Evolutionary conservation across 2,888 invertebrate species (phyloP), one percentile per base, ranked within the genome.

Genomic region (Microctonus aethiopoides): DNA sequence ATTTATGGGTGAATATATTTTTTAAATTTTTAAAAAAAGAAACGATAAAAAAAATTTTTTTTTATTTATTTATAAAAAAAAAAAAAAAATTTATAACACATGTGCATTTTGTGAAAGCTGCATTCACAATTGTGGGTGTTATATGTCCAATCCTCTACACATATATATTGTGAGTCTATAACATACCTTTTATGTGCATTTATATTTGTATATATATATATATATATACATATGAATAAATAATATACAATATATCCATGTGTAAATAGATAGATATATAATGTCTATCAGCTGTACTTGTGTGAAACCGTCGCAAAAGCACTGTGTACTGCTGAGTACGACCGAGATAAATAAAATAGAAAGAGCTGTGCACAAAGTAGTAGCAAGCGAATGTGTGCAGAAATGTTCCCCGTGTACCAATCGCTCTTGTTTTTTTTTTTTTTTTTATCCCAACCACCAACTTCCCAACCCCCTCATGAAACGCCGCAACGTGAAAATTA

Each of bases 401-500:
- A 7, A 29, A 29, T n/a, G 7, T 7, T 29, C 16, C 6, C 46
- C 7, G 16, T 16, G 46, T 46, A 46, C 46, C 16, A 46, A 16
- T 7, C 16, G 7, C 46, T n/a, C 46, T 16, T n/a, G n/a, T n/a
- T n/a, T 29, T 7, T 7, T 29, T 7, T 7, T 29, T 3, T 46
- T 46, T 16, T 46, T 16, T 46, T 68, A 64, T 41, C 62, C 57
- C 69, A 39, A 68, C 66, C 36, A 24, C 52, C 52, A 62, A 26
- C 60, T 65, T 16, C 51, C 52, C 57, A 61, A 32, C 22, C 69
- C 51, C 51, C 29, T 24, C 39, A 6, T 24, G 52, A 61, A 34
- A 56, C 56, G 71, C 67, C 60, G 59, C 67, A 74, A 70, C 64
- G 73, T 41, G 76, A 78, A 81, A 82, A 83, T 83, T 84, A 84